A percentile compares a stretch with the other conserved stretches of the same genome.
Evolutionary conservation across 2,797 vertebrate species (phyloP).

Genomic region (Acipenser ruthenus): DNA sequence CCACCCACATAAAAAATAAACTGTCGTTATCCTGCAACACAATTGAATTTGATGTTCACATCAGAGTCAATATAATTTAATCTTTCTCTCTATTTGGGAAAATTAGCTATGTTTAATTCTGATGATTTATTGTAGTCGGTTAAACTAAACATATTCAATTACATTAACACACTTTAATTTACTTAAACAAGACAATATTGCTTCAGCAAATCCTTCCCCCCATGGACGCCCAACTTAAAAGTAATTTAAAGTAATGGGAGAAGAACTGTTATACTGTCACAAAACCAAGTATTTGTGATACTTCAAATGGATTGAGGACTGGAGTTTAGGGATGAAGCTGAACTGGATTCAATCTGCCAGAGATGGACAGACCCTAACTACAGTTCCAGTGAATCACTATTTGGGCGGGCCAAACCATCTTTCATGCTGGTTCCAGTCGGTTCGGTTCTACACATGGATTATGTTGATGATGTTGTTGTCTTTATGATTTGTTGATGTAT

Average conservation of each 20-base stretch:
- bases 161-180: conserved; percentile 45
- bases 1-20: not conserved
- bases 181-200: conserved; percentile 41
- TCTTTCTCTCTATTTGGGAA: conserved; percentile 48
- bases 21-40: not conserved
- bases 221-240: conserved; percentile 15
- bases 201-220: conserved; percentile 23
- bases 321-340: too few species aligned
- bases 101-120: conserved; percentile 52
- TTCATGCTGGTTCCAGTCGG: too few species aligned
- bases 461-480: too few species aligned
- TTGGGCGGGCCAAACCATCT: too few species aligned
- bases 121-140: conserved; percentile 59
- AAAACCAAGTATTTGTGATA: too few species aligned
- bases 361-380: too few species aligned
- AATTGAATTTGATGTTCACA: conserved; percentile 5
- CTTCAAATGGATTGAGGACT: too few species aligned
- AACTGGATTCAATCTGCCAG: too few species aligned
- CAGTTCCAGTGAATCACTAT: too few species aligned
- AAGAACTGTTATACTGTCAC: conserved; percentile 9
- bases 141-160: conserved; percentile 57
- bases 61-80: conserved; percentile 40
- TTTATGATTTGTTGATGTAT: too few species aligned
- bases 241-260: conserved; percentile 15
- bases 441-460: too few species aligned